Percentiles rank a stretch among this genome's conserved stretches.
These are phyloP conservation scores for Blennius ocellaris DNA, from an alignment of 2,113 vertebrate species.

Conservation along the genomic window DNA sequence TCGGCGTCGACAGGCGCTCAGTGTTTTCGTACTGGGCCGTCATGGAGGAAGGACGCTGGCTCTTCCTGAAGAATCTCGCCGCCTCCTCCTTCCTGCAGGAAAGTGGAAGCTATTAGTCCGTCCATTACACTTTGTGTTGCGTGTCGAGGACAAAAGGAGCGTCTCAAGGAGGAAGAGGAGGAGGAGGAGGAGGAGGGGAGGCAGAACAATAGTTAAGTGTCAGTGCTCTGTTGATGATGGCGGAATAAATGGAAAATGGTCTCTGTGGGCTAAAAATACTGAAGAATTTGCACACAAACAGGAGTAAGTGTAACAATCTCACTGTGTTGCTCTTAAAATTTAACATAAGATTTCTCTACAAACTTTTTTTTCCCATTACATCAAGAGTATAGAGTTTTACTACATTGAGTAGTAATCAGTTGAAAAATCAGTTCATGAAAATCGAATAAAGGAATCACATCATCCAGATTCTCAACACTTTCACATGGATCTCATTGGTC, in stretches of 20 bases:
- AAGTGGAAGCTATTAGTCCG: constrained; percentile 44
- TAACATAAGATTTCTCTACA: too few relatives aligned
- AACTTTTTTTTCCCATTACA: too few relatives aligned
- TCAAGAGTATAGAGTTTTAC: too few relatives aligned
- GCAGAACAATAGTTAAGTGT: constrained; percentile 52
- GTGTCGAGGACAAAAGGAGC: constrained; percentile 43
- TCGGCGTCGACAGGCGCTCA: constrained; percentile 69
- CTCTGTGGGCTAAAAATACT: constrained; percentile 31
- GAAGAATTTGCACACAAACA: not conserved
- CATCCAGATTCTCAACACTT: too few relatives aligned
- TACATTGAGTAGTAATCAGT: too few relatives aligned
- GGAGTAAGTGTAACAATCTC: too few relatives aligned
- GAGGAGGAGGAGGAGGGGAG: not conserved
- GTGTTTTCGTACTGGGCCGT: constrained; percentile 52
- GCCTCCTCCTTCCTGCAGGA: constrained; percentile 59
- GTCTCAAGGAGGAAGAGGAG: constrained; percentile 14
- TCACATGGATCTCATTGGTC: too few relatives aligned
- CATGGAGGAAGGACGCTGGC: constrained; percentile 46
- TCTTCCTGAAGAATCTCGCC: constrained; percentile 58
- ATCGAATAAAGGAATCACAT: too few relatives aligned
- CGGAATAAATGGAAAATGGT: constrained; percentile 35
- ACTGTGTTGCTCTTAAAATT: too few relatives aligned
- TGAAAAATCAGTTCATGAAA: too few relatives aligned
- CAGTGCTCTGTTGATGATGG: constrained; percentile 16
- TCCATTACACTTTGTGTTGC: constrained; percentile 39